A percentile compares a stretch with the other conserved stretches of the same genome.
Evolutionary conservation across 2,113 vertebrate genomes (phyloP).

Genomic region (Rhinolophus ferrumequinum): DNA sequence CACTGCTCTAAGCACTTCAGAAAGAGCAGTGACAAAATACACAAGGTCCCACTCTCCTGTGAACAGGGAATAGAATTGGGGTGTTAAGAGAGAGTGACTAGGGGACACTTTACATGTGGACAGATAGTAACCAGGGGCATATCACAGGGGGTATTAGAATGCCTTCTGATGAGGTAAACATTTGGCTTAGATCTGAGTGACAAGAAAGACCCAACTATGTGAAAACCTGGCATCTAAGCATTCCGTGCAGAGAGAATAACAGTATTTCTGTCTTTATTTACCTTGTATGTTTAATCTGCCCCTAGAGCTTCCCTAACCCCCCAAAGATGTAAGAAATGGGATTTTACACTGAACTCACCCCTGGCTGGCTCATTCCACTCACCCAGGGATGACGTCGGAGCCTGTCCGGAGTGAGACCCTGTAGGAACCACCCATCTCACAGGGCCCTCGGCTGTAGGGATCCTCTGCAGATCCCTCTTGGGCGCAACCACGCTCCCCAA

Average conservation of each 20-base stretch:
- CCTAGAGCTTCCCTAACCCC: not conserved
- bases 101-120: not conserved
- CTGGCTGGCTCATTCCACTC: not conserved
- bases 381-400: not conserved
- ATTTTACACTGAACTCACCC: not conserved
- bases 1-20: not conserved
- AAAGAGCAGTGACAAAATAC: not conserved
- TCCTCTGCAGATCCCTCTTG: not conserved
- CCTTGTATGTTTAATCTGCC: not conserved
- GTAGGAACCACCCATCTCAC: not conserved
- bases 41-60: not conserved
- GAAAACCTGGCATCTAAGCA: not conserved
- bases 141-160: not conserved
- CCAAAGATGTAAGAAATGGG: not conserved
- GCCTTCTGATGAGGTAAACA: not conserved
- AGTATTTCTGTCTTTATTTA: not conserved
- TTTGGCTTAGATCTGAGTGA: not conserved
- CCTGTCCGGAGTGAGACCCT: not conserved
- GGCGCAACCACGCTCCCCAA: not conserved
- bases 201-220: not conserved
- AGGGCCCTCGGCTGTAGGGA: not conserved
- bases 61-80: not conserved
- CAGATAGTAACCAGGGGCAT: not conserved
- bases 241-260: not conserved
- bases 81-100: not conserved